Base-by-base conservation (phyloP, 2,113 vertebrate genomes). In the Eleginops maclovinus region DNA sequence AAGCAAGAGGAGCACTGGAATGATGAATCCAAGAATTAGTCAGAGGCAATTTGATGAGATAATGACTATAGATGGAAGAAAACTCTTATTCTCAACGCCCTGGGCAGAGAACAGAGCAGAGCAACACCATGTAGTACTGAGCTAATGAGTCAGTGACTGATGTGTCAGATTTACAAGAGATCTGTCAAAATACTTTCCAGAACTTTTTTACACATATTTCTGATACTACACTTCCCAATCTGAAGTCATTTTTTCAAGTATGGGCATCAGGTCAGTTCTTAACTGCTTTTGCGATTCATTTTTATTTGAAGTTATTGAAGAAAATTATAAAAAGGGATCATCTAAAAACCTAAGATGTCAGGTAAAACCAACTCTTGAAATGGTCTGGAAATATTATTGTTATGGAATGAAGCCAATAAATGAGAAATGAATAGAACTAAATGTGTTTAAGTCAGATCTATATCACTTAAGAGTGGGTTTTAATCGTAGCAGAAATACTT, bases 1-100 rank as follows among this genome's bases (percentile, higher is more conserved):
- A 36, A 60, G 28, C 10, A 75, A 59, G 31, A 40, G 6, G 8
- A 46, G 41, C 14, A 14, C 43, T 19, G 49, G 53, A 46, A 14
- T 41, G 21, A 72, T 47, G 61, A 9, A 41, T 22, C 24, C 10
- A 40, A 59, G n/a, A 26, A 67, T 55, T 5, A 58, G 59, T 78
- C 61, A 67, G 41, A 36, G 22, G 59, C 75, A 64, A 59, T 76
- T 79, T 84, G 28, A 50, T 36, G 62, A 54, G 28, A 76, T 59
- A 47, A 69, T 71, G 60, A 59, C 49, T 58, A 58, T 69, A 56
- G 50, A 63, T 21, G 31, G 44, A 60, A 9, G 66, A 80, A 31
- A 72, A 50, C 44, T 46, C 46, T 16, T 56, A 56, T 56, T 12
- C 55, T 79, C 40, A 53, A 59, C 3, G 14, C 26, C 64, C 21